Evolutionary conservation across 2,113 vertebrate species (phyloP).

Genomic region (Nannospalax galili): DNA sequence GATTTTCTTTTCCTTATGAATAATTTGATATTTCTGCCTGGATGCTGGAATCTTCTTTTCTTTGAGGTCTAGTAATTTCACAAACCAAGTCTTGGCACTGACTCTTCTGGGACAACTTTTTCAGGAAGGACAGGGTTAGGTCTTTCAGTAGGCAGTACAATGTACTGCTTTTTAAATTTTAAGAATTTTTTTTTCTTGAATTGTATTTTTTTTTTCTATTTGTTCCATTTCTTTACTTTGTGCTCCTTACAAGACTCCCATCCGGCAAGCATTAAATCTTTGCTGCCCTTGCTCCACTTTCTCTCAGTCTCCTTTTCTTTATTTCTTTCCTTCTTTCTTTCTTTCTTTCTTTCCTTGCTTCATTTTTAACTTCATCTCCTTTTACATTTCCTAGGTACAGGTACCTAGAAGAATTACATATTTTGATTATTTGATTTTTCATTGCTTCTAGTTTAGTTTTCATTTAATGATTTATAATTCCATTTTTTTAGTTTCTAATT

Average conservation of each 20-base stretch:
- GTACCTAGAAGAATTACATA: background rate
- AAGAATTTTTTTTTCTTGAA: background rate
- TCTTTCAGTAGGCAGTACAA: background rate
- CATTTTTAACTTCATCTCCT: background rate
- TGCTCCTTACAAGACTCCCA: background rate
- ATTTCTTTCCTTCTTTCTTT: background rate
- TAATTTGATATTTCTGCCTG: slow-evolving; percentile 44
- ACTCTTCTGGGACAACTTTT: background rate
- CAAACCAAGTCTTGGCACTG: background rate
- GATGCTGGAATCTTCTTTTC: background rate
- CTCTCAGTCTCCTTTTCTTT: background rate
- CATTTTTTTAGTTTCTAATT: background rate
- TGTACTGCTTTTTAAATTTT: background rate
- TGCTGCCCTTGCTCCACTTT: background rate
- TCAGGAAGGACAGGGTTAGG: background rate
- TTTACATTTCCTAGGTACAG: background rate
- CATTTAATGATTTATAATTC: background rate
- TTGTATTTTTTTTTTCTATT: background rate
- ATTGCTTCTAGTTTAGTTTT: slow-evolving; percentile 1
- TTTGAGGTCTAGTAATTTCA: slow-evolving; percentile 20
- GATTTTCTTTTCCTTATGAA: slow-evolving; percentile 32
- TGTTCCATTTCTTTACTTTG: background rate
- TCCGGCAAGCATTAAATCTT: background rate
- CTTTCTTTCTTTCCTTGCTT: background rate
- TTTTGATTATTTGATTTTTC: background rate